Evolutionary conservation across 2,113 vertebrate genomes (phyloP).

Genomic region (Peromyscus leucopus): DNA sequence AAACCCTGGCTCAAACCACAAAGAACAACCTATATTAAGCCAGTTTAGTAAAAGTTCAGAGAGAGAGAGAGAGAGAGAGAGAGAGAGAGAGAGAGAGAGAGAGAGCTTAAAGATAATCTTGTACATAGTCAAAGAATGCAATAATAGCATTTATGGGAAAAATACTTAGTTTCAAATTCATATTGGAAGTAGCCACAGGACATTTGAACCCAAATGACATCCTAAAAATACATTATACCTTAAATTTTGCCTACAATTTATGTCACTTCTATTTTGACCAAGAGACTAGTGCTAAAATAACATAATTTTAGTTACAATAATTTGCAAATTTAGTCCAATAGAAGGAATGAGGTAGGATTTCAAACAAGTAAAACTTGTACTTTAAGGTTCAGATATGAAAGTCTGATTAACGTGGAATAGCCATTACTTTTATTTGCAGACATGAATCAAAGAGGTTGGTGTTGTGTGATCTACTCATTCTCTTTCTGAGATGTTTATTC

Average conservation of each 20-base stretch:
- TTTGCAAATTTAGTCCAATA: constrained; percentile 24
- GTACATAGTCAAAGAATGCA: not conserved
- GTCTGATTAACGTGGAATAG: not conserved
- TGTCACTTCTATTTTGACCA: constrained; percentile 10
- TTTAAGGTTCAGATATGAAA: constrained; percentile 23
- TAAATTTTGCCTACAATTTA: not conserved
- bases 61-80: no score
- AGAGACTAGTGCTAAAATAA: not conserved
- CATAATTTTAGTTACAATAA: not conserved
- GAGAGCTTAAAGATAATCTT: not conserved
- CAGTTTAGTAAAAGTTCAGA: not conserved
- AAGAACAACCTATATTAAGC: constrained; percentile 1
- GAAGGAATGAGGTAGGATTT: constrained; percentile 29
- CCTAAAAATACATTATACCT: not conserved
- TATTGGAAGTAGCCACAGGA: not conserved
- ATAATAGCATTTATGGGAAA: constrained; percentile 15
- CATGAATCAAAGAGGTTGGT: not conserved
- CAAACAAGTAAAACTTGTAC: not conserved
- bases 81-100: no score
- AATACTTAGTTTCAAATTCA: not conserved
- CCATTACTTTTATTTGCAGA: not conserved
- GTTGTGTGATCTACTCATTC: not conserved
- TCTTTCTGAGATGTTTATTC: not conserved
- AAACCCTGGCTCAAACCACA: constrained; percentile 26
- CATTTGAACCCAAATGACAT: not conserved